Evolutionary conservation across 2,113 vertebrate species (phyloP), one percentile per base, ranked within the genome.

Genomic region (Fukomys damarensis): DNA sequence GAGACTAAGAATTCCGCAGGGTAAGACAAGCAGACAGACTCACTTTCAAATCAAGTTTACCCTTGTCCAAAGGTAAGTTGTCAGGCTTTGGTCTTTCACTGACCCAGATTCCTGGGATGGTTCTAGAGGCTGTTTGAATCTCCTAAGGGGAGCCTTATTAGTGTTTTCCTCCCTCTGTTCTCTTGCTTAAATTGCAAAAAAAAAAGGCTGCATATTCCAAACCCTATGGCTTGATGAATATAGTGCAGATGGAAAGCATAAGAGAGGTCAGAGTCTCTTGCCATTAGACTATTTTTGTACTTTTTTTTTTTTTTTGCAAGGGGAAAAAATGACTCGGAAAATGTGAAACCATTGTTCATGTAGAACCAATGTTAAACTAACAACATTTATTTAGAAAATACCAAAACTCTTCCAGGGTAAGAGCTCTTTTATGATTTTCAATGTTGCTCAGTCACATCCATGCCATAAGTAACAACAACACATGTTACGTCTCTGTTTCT

Each of bases 221-320:
- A 85, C 54, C 82, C 76, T 41, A 5, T 49, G 77, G 65, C 77
- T 93, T 96, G 96, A 97, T 97, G 77, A 95, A 97, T 96, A 79
- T 52, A 65, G 56, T 86, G 26, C 92, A 96, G 93, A 97, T 83
- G 89, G 95, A 94, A 96, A 88, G 17, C 61, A 76, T 94, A 93
- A 94, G 90, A 96, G 72, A 97, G 92, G 90, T 96, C 95, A 94
- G 79, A 94, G 89, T 41, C 26, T 0, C 30, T 65, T 95, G 93
- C 87, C 87, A 93, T 49, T 83, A 46, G 80, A 58, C 81, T 94
- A 41, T 92, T 70, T 82, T 14, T 96, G 76, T 74, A 70, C 77
- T 94, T 72, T 89, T 30, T 92, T 96, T 92, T 92, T 49, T 94
- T 96, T 92, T 72, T 96, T 38, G 20, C 74, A 90, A 94, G 77